Conservation (phyloP, 2,113 vertebrate genomes). For the Malurus melanocephalus region DNA sequence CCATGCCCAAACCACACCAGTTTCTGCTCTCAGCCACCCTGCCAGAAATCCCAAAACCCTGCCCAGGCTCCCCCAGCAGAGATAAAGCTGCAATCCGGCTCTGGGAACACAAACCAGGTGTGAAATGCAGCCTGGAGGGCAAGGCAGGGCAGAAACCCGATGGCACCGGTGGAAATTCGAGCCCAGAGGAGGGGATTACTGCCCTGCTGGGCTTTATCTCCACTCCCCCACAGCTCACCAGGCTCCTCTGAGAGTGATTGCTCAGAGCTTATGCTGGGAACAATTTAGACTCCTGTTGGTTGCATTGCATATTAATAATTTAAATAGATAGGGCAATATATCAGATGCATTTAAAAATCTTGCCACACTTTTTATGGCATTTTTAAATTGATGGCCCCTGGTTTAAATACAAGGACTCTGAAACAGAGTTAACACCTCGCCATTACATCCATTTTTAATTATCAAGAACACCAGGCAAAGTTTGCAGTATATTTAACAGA, state of each 20-base stretch:
- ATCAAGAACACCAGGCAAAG: neutral
- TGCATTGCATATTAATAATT: constrained; percentile 42
- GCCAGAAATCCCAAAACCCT: neutral
- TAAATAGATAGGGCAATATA: constrained; percentile 1
- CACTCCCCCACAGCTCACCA: neutral
- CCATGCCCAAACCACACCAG: accelerated
- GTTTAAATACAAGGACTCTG: constrained; percentile 24
- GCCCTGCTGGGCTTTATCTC: neutral
- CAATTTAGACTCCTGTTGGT: constrained; percentile 10
- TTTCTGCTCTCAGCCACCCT: neutral
- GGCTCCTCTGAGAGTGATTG: neutral
- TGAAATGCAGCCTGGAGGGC: neutral
- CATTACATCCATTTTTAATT: constrained; percentile 54
- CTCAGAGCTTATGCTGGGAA: neutral
- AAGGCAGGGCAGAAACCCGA: neutral
- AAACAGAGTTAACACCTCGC: neutral
- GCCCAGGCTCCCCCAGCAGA: neutral
- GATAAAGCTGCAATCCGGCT: neutral
- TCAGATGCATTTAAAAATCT: constrained; percentile 34
- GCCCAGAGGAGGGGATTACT: neutral
- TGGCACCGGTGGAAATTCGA: neutral
- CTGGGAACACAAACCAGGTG: neutral
- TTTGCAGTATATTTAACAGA: constrained; percentile 6
- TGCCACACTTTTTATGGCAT: neutral
- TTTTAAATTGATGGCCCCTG: constrained; percentile 17